phyloP scores from a whole-genome alignment of 2,797 vertebrate species.

The Gymnodraco acuticeps region DNA sequence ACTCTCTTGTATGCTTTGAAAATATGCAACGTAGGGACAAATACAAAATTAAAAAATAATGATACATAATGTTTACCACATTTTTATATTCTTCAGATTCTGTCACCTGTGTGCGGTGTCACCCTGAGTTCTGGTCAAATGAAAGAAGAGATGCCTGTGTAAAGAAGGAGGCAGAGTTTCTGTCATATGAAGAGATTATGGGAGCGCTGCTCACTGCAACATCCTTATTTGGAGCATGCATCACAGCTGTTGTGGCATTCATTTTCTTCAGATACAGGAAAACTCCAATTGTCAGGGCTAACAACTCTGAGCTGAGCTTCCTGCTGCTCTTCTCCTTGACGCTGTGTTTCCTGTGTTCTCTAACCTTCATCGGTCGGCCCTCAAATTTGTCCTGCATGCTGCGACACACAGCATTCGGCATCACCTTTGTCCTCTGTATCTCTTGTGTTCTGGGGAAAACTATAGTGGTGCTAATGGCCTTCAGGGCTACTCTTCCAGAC shows the following conservation, averaged over 20 bases:
- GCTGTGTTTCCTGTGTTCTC: too few species aligned
- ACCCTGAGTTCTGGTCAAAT: conserved; percentile 61
- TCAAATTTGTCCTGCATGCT: too few species aligned
- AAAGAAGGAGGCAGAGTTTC: conserved; percentile 62
- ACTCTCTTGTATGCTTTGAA: neutral
- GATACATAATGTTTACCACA: too few species aligned
- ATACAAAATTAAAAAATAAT: neutral
- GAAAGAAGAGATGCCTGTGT: conserved; percentile 57
- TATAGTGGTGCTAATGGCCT: too few species aligned
- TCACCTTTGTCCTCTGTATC: conserved; percentile 27
- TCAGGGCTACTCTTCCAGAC: too few species aligned
- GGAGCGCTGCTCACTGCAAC: conserved; percentile 66
- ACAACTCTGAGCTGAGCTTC: conserved; percentile 84
- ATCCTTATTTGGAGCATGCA: conserved; percentile 27
- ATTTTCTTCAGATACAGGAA: conserved; percentile 71
- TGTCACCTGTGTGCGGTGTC: conserved; percentile 29
- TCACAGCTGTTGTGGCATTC: conserved; percentile 60
- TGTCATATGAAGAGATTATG: conserved; percentile 70
- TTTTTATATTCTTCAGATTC: conserved; percentile 61
- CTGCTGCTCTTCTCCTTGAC: conserved; percentile 78
- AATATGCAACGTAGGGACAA: neutral
- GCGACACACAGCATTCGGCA: too few species aligned
- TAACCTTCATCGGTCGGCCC: too few species aligned
- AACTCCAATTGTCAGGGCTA: conserved; percentile 68
- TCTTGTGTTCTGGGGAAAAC: too few species aligned